Base-by-base conservation (phyloP, 1,140 invertebrate genomes). In the Conopomorpha cramerella region DNA sequence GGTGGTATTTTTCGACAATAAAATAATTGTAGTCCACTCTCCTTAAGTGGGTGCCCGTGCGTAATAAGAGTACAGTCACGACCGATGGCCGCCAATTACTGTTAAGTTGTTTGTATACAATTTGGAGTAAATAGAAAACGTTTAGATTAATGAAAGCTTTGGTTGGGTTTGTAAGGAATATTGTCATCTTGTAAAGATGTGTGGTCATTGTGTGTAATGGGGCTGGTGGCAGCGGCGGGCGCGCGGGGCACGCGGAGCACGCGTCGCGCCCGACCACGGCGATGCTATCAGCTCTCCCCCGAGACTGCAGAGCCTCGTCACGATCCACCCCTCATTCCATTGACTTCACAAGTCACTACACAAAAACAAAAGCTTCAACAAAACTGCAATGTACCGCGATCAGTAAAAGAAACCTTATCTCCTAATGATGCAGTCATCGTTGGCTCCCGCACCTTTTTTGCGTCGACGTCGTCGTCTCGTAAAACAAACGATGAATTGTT, bases 161-260 rank as follows among this genome's bases (percentile, higher is more conserved):
- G 49, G 54, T 64, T 54, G 55, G n/a, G 40, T 38, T 39, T 47
- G 50, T 52, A 45, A 61, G 52, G 46, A 53, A 46, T 54, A 49
- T 60, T 45, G 57, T 64, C 51, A 49, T 55, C 43, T 31, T 23
- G 38, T 28, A 66, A 71, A 70, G 71, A 43, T 49, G 62, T 60
- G 60, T 42, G 54, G 67, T 76, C 71, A 76, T 76, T 56, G 57
- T 45, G 56, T 40, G 65, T 76, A 76, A 76, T 76, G 64, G 66
- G 54, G 51, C 49, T 51, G 50, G 50, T 49, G 42, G 51, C 43
- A 49, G 49, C 49, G 43, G 34, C 39, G 30, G 43, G 48, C 36
- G 25, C 37, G 16, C 16, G 19, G 43, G 56, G 66, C 52, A 74
- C 67, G 52, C 53, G 45, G 68, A 72, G 71, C 71, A 72, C 67